Evolutionary conservation across 2,888 invertebrate genomes (phyloP).

Genomic region (Eupithecia dodoneata): DNA sequence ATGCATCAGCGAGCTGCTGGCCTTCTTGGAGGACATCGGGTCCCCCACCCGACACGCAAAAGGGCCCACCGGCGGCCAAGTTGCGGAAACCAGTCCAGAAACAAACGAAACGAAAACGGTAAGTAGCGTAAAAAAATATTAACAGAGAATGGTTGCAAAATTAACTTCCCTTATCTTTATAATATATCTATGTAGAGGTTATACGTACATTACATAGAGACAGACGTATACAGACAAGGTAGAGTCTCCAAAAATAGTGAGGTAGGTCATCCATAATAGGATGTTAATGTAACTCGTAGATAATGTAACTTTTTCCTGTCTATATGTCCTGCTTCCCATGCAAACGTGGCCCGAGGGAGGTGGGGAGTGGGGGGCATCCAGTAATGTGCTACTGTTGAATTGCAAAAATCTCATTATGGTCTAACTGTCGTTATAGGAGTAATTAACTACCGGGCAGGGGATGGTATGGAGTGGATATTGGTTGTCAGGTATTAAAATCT

Average conservation of each 20-base stretch:
- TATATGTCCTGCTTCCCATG: constrained; percentile 8
- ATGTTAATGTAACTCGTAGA: background rate
- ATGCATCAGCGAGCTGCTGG: too few relatives aligned
- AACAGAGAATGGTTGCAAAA: too few relatives aligned
- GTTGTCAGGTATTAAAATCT: background rate
- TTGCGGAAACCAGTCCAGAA: too few relatives aligned
- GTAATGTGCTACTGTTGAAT: constrained; percentile 82
- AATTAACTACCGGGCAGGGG: constrained; percentile 71
- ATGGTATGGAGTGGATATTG: constrained; percentile 50
- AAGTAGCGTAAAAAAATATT: too few relatives aligned
- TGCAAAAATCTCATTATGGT: constrained; percentile 84
- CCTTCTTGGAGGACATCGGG: too few relatives aligned
- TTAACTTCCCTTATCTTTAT: too few relatives aligned
- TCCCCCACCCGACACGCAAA: too few relatives aligned
- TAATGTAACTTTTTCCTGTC: background rate
- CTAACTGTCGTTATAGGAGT: constrained; percentile 84
- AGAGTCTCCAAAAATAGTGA: background rate
- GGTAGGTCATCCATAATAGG: background rate
- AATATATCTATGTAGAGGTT: too few relatives aligned
- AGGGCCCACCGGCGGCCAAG: too few relatives aligned
- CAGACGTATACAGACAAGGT: background rate
- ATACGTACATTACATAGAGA: too few relatives aligned
- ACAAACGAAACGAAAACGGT: too few relatives aligned
- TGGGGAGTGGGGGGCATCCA: constrained; percentile 66
- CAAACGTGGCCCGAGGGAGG: constrained; percentile 49